Conservation (phyloP, 1,140 invertebrate genomes). For the Achatina immaculata region DNA sequence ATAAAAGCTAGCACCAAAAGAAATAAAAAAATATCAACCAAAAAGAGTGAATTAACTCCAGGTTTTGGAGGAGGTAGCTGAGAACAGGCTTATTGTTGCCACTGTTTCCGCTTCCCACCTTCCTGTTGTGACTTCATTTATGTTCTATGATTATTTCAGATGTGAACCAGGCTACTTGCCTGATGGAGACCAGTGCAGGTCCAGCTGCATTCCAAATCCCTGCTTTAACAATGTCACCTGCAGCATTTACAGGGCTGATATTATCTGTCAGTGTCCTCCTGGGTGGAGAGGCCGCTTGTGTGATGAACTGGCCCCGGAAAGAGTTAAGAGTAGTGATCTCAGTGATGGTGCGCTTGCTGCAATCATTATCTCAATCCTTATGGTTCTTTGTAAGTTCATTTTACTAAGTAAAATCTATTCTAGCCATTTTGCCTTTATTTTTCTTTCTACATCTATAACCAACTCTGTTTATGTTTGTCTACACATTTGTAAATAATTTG, state of each 20-base stretch:
- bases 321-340: conserved; percentile 53
- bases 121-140: too few relatives aligned
- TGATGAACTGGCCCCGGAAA: conserved; percentile 73
- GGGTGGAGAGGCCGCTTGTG: conserved; percentile 95
- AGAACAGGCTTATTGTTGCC: too few relatives aligned
- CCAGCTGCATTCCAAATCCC: conserved; percentile 44
- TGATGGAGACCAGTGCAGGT: conserved; percentile 22
- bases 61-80: too few relatives aligned
- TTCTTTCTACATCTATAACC: too few relatives aligned
- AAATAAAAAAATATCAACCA: too few relatives aligned
- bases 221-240: conserved; percentile 66
- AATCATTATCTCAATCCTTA: conserved; percentile 65
- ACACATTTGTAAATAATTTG: too few relatives aligned
- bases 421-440: too few relatives aligned
- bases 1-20: too few relatives aligned
- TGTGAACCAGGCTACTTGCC: conserved; percentile 24
- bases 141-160: conserved; percentile 13
- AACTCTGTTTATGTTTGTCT: too few relatives aligned
- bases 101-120: too few relatives aligned
- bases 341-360: conserved; percentile 64
- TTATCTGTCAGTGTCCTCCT: conserved; percentile 76
- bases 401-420: too few relatives aligned
- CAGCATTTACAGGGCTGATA: conserved; percentile 39
- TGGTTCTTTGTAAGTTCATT: conserved; percentile 60
- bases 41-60: too few relatives aligned